Evolutionary conservation across 1,140 invertebrate species (phyloP), one percentile per base, ranked within the genome.

Genomic region (Papilio xuthus): DNA sequence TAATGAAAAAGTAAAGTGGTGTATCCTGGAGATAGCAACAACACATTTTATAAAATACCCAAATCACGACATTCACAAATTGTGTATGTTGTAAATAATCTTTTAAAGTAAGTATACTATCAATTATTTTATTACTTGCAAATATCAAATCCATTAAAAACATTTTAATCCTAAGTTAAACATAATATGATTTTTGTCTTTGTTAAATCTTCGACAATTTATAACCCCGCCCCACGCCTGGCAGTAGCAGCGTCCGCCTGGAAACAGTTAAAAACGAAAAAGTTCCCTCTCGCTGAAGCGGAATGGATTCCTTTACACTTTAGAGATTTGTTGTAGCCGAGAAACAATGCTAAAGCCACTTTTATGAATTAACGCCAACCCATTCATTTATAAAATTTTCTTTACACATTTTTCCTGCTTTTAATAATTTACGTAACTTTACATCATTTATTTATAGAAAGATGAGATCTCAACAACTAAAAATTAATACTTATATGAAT

Each of bases 301-400:
- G 28, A 69, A 69, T 32, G 63, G 63, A 69, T 69, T 69, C 63
- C 60, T 67, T 67, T 67, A 18, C 28, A 69, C 60, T 67, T 28
- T 67, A 18, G 63, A 67, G 60, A 69, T 69, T 69, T 18, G 26
- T 37, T 69, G 63, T n/a, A 13, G 12, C 63, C 63, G 60, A 6
- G 60, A n/a, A 23, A 69, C 63, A 69, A 69, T 37, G 63, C 7
- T 10, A 13, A 15, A n/a, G 63, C 26, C 63, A 37, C 26, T 69
- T 69, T 37, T 37, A 32, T 69, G 26, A 67, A 28, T 28, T 67
- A 69, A n/a, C 63, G 63, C 15, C 15, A 32, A 69, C 63, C 2
- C 26, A 4, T 69, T 32, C 23, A 32, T 69, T 69, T 56, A 56
- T 56, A 20, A 56, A 56, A 23, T n/a, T n/a, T n/a, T n/a, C 50